A percentile compares a stretch with the other conserved stretches of the same genome.
Evolutionary conservation across 2,797 vertebrate genomes (phyloP).

Genomic region (Trichosurus vulpecula): DNA sequence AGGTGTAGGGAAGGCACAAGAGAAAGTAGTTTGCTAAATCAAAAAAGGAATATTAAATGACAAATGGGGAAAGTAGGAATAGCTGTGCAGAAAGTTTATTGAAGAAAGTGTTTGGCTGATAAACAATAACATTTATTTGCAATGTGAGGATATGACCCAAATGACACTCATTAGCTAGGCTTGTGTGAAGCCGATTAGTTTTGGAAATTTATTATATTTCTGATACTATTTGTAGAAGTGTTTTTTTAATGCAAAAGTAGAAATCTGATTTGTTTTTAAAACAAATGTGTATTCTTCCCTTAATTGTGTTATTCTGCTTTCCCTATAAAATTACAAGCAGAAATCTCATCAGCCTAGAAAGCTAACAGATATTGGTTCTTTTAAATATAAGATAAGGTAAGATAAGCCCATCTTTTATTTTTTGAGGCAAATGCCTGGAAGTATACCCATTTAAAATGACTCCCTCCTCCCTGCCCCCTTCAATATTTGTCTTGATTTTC

Average conservation of each 20-base stretch:
- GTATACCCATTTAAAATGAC: not conserved
- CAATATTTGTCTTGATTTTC: slow-evolving; percentile 20
- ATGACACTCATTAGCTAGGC: slow-evolving; percentile 83
- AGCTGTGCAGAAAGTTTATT: slow-evolving; percentile 81
- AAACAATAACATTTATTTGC: slow-evolving; percentile 85
- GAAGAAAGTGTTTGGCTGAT: slow-evolving; percentile 83
- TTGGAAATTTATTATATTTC: slow-evolving; percentile 83
- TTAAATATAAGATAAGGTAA: slow-evolving; percentile 27
- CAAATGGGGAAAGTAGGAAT: slow-evolving; percentile 78
- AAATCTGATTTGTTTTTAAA: slow-evolving; percentile 80
- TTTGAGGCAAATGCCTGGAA: slow-evolving; percentile 13
- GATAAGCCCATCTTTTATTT: slow-evolving; percentile 32
- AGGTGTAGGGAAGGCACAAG: slow-evolving; percentile 74
- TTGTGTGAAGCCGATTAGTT: slow-evolving; percentile 81
- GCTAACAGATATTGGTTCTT: slow-evolving; percentile 18
- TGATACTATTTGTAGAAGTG: slow-evolving; percentile 71
- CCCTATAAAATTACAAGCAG: slow-evolving; percentile 61
- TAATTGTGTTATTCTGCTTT: slow-evolving; percentile 75
- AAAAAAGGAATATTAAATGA: slow-evolving; percentile 79
- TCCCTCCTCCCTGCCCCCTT: not conserved
- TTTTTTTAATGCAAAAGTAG: slow-evolving; percentile 71
- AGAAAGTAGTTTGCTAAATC: slow-evolving; percentile 80
- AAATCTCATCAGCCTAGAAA: slow-evolving; percentile 64
- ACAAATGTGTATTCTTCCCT: slow-evolving; percentile 75
- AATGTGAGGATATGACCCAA: slow-evolving; percentile 85